Percentiles rank a stretch among this genome's conserved stretches.
Evolutionary conservation across 2,113 vertebrate species (phyloP).

Genomic region (Nansenia antarctica): DNA sequence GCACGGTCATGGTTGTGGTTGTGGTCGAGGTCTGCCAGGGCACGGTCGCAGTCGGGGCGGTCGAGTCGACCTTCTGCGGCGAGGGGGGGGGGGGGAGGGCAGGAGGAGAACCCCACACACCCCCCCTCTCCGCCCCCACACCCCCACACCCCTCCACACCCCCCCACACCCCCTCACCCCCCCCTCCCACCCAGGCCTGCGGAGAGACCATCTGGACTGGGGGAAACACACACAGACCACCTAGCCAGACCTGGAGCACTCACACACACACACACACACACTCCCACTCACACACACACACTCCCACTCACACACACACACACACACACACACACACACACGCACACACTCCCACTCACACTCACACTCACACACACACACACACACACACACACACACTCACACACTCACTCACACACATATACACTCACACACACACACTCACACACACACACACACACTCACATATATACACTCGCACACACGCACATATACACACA

Average conservation of each 20-base stretch:
- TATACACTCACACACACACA: slow-evolving; percentile 47
- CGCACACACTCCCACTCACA: slow-evolving; percentile 25
- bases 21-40: slow-evolving; percentile 49
- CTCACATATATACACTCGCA: slow-evolving; percentile 50
- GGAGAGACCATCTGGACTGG: slow-evolving; percentile 72
- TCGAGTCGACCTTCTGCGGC: slow-evolving; percentile 72
- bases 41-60: slow-evolving; percentile 28
- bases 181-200: slow-evolving; percentile 61
- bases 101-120: slow-evolving; percentile 70
- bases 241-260: slow-evolving; percentile 69
- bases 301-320: slow-evolving; percentile 56
- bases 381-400: slow-evolving; percentile 4
- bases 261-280: slow-evolving; percentile 48
- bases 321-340: slow-evolving; percentile 18
- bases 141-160: slow-evolving; percentile 57
- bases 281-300: neutral
- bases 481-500: slow-evolving; percentile 3
- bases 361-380: slow-evolving; percentile 56
- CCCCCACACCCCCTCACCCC: slow-evolving; percentile 58
- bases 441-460: neutral
- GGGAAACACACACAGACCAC: slow-evolving; percentile 73
- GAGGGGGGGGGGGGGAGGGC: slow-evolving; percentile 62
- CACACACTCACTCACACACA: slow-evolving; percentile 45
- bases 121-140: slow-evolving; percentile 60
- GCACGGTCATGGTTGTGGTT: slow-evolving; percentile 21